A percentile compares a stretch with the other conserved stretches of the same genome.
Conservation (phyloP, 2,797 vertebrate species). For the Dermochelys coriacea region DNA sequence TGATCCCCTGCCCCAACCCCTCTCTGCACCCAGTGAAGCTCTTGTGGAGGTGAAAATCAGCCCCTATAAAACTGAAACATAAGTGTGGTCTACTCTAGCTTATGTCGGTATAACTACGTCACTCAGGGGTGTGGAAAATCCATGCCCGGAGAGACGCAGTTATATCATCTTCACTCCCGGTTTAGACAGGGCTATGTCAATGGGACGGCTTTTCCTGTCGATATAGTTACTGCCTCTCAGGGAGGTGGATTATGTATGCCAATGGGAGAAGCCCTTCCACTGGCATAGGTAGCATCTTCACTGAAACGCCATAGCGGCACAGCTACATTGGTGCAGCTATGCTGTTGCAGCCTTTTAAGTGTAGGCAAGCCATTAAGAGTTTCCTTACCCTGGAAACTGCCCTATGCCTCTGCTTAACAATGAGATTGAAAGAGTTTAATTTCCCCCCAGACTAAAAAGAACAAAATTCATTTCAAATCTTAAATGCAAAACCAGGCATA, state of each 20-base stretch:
- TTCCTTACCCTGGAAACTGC: background rate
- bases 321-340: background rate
- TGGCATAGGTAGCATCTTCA: background rate
- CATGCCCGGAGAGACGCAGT: background rate
- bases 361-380: background rate
- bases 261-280: background rate
- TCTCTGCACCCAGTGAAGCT: background rate
- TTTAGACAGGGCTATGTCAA: background rate
- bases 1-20: background rate
- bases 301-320: background rate
- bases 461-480: background rate
- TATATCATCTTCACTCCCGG: background rate
- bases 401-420: background rate
- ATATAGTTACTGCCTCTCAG: background rate
- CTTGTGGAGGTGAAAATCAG: background rate
- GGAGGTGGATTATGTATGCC: background rate
- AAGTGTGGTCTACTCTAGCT: background rate
- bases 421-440: background rate
- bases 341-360: background rate
- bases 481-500: background rate
- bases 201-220: background rate
- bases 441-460: background rate
- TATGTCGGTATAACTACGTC: background rate
- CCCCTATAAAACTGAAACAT: background rate
- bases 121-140: background rate